A percentile compares a stretch with the other conserved stretches of the same genome.
Conservation (phyloP, 2,797 vertebrate species). For the Chrysocyon brachyurus region DNA sequence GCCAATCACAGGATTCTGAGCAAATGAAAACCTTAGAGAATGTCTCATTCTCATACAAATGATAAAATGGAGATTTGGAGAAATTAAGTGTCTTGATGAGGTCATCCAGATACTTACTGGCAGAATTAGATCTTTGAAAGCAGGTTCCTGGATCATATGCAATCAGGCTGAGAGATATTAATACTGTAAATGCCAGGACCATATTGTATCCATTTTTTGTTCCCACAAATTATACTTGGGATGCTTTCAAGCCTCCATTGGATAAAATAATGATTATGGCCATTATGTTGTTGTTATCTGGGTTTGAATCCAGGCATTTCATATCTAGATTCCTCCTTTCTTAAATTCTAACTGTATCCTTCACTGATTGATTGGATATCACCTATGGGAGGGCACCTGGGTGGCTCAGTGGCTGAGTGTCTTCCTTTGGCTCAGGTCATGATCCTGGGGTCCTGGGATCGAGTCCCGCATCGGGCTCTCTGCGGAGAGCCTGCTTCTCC, state of each 20-base stretch:
- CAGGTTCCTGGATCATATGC: not conserved
- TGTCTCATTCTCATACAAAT: not conserved
- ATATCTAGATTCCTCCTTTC: not conserved
- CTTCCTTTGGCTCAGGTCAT: too few species aligned
- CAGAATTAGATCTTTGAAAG: not conserved
- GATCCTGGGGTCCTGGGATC: too few species aligned
- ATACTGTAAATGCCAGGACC: not conserved
- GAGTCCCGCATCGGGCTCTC: too few species aligned
- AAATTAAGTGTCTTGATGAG: slow-evolving; percentile 12
- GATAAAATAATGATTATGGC: not conserved
- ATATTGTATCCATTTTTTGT: not conserved
- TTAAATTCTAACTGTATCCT: not conserved
- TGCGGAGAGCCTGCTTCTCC: too few species aligned
- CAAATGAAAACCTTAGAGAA: not conserved
- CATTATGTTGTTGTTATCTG: not conserved
- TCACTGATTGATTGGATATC: not conserved
- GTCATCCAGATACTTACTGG: not conserved
- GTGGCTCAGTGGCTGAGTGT: too few species aligned
- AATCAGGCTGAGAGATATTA: not conserved
- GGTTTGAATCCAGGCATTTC: not conserved
- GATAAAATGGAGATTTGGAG: not conserved
- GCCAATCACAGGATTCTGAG: not conserved
- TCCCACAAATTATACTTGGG: not conserved
- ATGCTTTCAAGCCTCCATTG: not conserved
- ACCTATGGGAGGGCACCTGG: not conserved